Base-by-base conservation (phyloP, 2,888 invertebrate species). In the Pyrochroa serraticornis region DNA sequence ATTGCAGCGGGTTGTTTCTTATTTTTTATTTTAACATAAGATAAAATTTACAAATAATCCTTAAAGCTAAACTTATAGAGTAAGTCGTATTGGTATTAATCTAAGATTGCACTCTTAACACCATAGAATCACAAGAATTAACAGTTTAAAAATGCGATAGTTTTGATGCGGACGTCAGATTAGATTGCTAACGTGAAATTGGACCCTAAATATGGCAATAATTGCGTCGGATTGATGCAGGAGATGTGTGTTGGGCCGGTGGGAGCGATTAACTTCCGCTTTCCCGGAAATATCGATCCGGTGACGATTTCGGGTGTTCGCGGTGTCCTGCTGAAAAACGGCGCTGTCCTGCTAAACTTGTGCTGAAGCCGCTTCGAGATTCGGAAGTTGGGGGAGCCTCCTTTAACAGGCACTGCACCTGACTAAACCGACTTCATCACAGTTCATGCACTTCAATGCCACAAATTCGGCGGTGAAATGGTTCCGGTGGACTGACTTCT, bases 401-500 rank as follows among this genome's bases (percentile, higher is more conserved):
- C 49, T 43, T 79, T 78, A 91, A 81, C 97, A 97, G 63, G 88
- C 85, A 70, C 89, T 89, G 80, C 97, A 97, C 70, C 89, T 87
- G 36, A 95, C 91, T 44, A 97, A 85, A 42, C 97, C 97, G 53
- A 94, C 95, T 80, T 95, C 95, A 77, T 97, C 95, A 80, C 95
- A 95, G 78, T 92, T 92, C 91, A 94, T 94, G 80, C 95, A 96
- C 74, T 93, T 93, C 70, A 97, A 84, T 12, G 95, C 95, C 60
- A 94, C 91, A 77, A 96, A 93, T 81, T 95, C 95, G 34, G 93
- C 89, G 0, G 95, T 95, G 80, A 96, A 97, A 77, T 95, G 91
- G 82, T 96, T 96, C 69, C 96, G 85, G 77, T 94, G 93, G 45
- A 95, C 88, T 10, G 95, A 95, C 81, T 96, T 96, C 84, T 97